Evolutionary conservation across 30 jellyfish, hydroid and myxozoan species (phyloP).

Genomic region (Mastigias papua): DNA sequence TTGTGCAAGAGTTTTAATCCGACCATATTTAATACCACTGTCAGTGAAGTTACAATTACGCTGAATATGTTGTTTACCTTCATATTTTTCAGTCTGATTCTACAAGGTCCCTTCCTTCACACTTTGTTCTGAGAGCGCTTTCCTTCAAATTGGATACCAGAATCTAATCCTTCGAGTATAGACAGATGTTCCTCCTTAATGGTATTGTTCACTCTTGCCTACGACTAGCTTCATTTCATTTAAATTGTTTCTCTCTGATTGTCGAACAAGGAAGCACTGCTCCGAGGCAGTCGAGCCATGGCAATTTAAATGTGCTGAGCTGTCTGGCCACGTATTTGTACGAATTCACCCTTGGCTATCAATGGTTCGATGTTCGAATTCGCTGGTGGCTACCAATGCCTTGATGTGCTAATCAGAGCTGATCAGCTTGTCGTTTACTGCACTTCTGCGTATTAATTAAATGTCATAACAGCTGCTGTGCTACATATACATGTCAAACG

Average conservation of each 20-base stretch:
- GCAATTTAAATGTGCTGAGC: no score
- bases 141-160: no score
- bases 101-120: background rate
- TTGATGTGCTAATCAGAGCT: no score
- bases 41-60: background rate
- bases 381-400: no score
- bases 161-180: background rate
- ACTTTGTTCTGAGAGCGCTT: background rate
- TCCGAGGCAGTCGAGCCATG: background rate
- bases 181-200: background rate
- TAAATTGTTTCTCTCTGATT: background rate
- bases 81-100: background rate
- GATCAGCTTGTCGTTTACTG: no score
- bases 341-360: no score
- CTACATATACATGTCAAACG: no score
- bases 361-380: no score
- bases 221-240: background rate
- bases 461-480: no score
- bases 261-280: background rate
- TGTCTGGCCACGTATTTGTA: no score
- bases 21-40: constrained; percentile 11
- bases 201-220: background rate
- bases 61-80: background rate
- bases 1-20: constrained; percentile 42
- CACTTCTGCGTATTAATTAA: no score